These are phyloP conservation scores for Anguilla marmorata DNA, from an alignment of 2,797 vertebrate species.

Conservation along the genomic window DNA sequence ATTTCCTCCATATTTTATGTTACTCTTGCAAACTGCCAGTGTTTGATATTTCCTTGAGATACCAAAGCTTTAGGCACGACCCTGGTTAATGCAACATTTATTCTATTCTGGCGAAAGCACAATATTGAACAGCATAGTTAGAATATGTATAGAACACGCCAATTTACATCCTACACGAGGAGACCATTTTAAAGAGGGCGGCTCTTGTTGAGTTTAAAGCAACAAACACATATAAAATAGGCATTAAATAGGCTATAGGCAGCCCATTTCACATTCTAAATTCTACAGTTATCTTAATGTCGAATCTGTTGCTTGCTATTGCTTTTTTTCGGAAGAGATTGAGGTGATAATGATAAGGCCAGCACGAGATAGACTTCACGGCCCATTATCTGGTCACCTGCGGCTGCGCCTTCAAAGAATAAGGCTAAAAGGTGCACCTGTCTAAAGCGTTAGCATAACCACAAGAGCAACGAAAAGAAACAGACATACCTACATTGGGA, in stretches of 20 bases:
- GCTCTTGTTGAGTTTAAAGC: no score
- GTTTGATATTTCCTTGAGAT: not conserved
- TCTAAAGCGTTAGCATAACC: not conserved
- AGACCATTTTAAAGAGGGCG: no score
- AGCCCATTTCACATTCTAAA: not conserved
- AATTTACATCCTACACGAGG: no score
- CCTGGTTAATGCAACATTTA: not conserved
- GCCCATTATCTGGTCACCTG: not conserved
- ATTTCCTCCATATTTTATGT: not conserved
- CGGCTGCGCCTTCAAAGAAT: not conserved
- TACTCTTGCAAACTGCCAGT: not conserved
- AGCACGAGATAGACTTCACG: not conserved
- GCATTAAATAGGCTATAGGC: no score
- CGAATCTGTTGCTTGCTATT: not conserved
- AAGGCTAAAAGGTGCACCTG: not conserved
- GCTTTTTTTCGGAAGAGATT: not conserved
- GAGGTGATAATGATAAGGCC: not conserved
- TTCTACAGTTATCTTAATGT: not conserved
- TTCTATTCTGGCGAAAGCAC: not conserved
- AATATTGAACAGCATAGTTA: not conserved
- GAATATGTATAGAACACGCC: no score
- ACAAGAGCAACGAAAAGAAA: not conserved
- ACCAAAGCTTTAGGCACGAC: not conserved
- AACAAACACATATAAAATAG: not conserved
- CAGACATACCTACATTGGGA: not conserved